Evolutionary conservation across 2,113 vertebrate species (phyloP).

Genomic region (Paramormyrops kingsleyae): DNA sequence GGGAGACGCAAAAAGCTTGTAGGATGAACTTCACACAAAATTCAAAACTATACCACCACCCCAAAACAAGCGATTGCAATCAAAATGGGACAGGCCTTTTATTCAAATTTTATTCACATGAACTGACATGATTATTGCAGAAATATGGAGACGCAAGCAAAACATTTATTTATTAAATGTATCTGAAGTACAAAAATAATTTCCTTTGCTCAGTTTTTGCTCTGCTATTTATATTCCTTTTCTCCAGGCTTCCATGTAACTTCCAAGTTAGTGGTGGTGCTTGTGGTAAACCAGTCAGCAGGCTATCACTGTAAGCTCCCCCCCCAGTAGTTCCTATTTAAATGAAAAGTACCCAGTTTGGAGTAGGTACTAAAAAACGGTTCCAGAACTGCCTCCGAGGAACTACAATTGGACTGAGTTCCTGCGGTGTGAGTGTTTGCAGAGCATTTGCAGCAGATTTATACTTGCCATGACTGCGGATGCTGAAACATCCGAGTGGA

Average conservation of each 20-base stretch:
- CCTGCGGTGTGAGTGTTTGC: not conserved
- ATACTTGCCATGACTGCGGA: constrained; percentile 29
- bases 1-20: not conserved
- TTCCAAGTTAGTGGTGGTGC: not conserved
- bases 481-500: constrained; percentile 15
- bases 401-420: not conserved
- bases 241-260: not conserved
- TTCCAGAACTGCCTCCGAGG: not conserved
- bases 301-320: not conserved
- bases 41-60: not conserved
- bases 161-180: not conserved
- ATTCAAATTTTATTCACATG: not conserved
- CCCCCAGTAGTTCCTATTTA: not conserved
- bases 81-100: not conserved
- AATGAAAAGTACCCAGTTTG: not conserved
- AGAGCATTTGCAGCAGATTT: constrained; percentile 31
- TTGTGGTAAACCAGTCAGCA: not conserved
- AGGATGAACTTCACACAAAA: not conserved
- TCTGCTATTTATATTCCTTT: not conserved
- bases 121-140: not conserved
- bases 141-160: not conserved
- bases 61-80: not conserved
- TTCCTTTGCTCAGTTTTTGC: not conserved
- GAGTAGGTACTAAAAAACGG: not conserved
- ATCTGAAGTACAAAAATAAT: not conserved